A percentile compares a stretch with the other conserved stretches of the same genome.
Conservation (phyloP, 2,888 invertebrate species). For the Mycalesis mineus region DNA sequence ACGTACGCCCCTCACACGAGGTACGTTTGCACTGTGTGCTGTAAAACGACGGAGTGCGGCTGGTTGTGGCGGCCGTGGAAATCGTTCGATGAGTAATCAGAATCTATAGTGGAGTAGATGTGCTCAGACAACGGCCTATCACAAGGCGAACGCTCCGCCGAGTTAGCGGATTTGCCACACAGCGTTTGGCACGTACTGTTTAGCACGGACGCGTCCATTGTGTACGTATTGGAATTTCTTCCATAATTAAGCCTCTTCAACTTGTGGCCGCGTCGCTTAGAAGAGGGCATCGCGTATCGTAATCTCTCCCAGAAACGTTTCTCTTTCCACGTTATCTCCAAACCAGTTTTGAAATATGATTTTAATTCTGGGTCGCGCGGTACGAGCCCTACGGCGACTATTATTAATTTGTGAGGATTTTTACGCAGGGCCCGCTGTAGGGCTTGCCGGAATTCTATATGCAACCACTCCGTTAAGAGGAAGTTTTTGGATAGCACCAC, state of each 20-base stretch:
- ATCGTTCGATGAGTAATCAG: slow-evolving; percentile 86
- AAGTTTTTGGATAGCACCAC: slow-evolving; percentile 93
- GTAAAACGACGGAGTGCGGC: slow-evolving; percentile 68
- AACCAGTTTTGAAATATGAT: slow-evolving; percentile 92
- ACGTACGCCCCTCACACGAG: slow-evolving; percentile 58
- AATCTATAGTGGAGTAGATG: slow-evolving; percentile 93
- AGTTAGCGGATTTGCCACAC: slow-evolving; percentile 74
- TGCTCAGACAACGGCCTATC: slow-evolving; percentile 90
- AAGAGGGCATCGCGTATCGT: slow-evolving; percentile 91
- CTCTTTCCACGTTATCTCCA: slow-evolving; percentile 92
- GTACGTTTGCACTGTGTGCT: slow-evolving; percentile 75
- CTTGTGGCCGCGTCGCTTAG: slow-evolving; percentile 80
- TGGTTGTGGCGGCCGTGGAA: slow-evolving; percentile 63
- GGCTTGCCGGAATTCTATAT: slow-evolving; percentile 92
- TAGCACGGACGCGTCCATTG: slow-evolving; percentile 82
- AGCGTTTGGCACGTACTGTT: slow-evolving; percentile 80
- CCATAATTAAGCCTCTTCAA: slow-evolving; percentile 82
- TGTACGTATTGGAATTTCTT: slow-evolving; percentile 90
- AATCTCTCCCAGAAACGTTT: slow-evolving; percentile 96
- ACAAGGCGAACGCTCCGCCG: slow-evolving; percentile 79
- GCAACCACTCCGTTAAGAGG: slow-evolving; percentile 94
- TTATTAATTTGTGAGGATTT: slow-evolving; percentile 90
- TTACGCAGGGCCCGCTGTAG: slow-evolving; percentile 92
- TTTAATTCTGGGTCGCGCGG: slow-evolving; percentile 92
- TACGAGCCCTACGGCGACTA: slow-evolving; percentile 87